phyloP scores from a whole-genome alignment of 1,140 invertebrate species.

The Temnothorax nylanderi region DNA sequence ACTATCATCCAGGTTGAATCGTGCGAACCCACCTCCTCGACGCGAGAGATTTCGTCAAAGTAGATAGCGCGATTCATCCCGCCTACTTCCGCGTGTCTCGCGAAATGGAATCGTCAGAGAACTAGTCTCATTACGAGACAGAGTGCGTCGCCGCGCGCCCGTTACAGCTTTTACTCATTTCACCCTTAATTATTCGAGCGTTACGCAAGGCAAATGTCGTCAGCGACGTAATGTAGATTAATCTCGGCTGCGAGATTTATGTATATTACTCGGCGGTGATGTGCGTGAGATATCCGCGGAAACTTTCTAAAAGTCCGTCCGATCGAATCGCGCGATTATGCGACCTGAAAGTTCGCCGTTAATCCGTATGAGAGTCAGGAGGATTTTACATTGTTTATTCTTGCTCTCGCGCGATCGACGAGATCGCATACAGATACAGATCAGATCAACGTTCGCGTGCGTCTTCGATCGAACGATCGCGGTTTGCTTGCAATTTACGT shows the following conservation, averaged over 20 bases:
- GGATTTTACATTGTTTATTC: constrained; percentile 27
- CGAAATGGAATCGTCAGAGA: constrained; percentile 19
- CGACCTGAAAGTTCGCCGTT: constrained; percentile 24
- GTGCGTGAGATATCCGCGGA: constrained; percentile 39
- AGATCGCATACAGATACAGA: constrained; percentile 3
- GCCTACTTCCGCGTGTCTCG: constrained; percentile 20
- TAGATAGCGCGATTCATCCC: constrained; percentile 22
- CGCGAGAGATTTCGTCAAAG: background rate
- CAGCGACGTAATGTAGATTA: constrained; percentile 42
- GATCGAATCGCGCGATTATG: constrained; percentile 57
- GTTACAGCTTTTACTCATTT: constrained; percentile 45
- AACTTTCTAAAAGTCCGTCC: constrained; percentile 62
- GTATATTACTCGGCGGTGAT: background rate
- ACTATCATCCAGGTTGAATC: background rate
- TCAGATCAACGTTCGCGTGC: constrained; percentile 59
- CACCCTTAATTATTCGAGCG: constrained; percentile 40
- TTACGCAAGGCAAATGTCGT: constrained; percentile 33
- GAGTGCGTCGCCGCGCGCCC: constrained; percentile 4
- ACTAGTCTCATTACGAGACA: constrained; percentile 47
- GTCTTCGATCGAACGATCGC: background rate
- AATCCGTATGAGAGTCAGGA: background rate
- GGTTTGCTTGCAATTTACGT: constrained; percentile 37
- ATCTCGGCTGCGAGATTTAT: constrained; percentile 35
- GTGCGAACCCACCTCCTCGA: background rate
- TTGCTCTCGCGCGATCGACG: background rate